Evolutionary conservation across 1,140 invertebrate genomes (phyloP), one percentile per base, ranked within the genome.

Genomic region (Brachionus asplanchnoidis): DNA sequence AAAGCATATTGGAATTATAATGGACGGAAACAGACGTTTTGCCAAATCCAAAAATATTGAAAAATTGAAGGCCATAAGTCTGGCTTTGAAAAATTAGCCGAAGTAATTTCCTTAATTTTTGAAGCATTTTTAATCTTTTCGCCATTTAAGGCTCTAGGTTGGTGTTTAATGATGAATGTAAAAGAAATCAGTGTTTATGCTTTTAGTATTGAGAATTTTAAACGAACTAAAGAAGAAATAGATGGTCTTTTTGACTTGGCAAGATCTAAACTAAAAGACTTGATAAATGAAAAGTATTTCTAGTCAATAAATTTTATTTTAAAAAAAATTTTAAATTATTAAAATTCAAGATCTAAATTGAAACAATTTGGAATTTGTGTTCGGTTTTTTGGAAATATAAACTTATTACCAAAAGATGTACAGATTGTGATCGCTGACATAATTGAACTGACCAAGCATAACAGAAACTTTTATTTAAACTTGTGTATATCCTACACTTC

Each of bases 121-220:
- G 14, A 36, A 12, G 5, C 11, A 36, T 5, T 36, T 36, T 32
- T 0, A 80, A 73, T 9, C 44, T 20, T 36, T 66, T 11, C 0
- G 12, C 6, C 3, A 32, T 32, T n/a, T 8, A 32, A 70, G 66
- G 66, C 66, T 12, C 36, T 99, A 53, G 93, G 95, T 88, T 96
- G 95, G 95, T 94, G 93, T 87, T 87, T 91, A 46, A 90, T 93
- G 86, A 87, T 94, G 28, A 93, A 92, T 17, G 91, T 94, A 11
- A 89, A 88, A 40, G 97, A 99, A 92, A 95, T 99, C 0, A 99
- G 97, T 6, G 95, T 98, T 11, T 99, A 98, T 91, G 97, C 97
- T 40, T 99, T 99, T 86, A 98, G 97, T 89, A 98, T 99, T 89
- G 97, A 99, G 91, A 99, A 99, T 90, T 99, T 99, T 88, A 98